Conservation (phyloP, 2,113 vertebrate genomes). For the Trematomus loennbergii region DNA sequence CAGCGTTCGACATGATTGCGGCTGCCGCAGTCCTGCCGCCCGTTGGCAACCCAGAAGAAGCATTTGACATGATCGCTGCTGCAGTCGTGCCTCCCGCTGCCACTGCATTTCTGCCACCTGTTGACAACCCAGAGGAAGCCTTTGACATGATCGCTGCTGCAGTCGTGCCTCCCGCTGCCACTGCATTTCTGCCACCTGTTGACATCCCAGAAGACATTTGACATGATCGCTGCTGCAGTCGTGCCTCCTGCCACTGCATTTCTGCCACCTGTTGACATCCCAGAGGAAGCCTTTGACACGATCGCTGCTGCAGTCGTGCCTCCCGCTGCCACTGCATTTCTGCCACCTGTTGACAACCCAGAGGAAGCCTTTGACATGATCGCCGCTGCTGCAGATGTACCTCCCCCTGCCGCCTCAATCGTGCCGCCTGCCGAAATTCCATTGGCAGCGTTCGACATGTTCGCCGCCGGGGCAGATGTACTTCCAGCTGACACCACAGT, state of each 20-base stretch:
- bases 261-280: too few relatives aligned
- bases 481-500: too few relatives aligned
- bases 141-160: constrained; percentile 75
- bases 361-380: constrained; percentile 74
- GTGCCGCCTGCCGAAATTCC: not conserved
- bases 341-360: constrained; percentile 39
- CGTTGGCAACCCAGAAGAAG: too few relatives aligned
- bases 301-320: too few relatives aligned
- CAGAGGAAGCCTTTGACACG: too few relatives aligned
- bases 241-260: not conserved
- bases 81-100: not conserved
- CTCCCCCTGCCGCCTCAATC: not conserved
- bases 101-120: not conserved
- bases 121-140: constrained; percentile 59
- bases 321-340: not conserved
- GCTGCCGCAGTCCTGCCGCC: too few relatives aligned
- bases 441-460: not conserved
- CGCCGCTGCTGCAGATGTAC: constrained; percentile 38
- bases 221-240: constrained; percentile 11
- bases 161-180: not conserved
- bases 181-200: not conserved
- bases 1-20: constrained; percentile 19
- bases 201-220: constrained; percentile 26
- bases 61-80: too few relatives aligned
- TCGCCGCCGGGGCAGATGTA: not conserved